These are phyloP conservation scores for Sebastes goodei DNA, from an alignment of 2,797 vertebrate genomes.

Conservation along the genomic window DNA sequence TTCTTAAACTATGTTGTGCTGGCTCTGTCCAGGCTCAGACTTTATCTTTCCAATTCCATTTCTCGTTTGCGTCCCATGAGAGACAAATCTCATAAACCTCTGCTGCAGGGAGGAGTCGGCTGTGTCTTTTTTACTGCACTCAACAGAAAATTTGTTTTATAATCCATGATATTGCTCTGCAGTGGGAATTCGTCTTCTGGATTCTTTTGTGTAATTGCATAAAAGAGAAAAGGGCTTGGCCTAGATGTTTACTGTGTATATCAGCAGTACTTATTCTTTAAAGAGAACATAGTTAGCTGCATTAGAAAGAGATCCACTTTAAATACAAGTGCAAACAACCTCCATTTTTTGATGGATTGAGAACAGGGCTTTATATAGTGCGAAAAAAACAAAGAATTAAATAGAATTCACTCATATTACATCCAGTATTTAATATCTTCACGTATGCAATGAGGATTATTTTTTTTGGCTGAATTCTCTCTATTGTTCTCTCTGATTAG, in stretches of 20 bases:
- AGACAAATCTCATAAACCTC: constrained; percentile 12
- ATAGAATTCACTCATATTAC: background rate
- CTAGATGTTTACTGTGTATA: background rate
- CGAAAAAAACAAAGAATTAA: background rate
- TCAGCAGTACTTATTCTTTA: background rate
- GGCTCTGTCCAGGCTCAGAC: background rate
- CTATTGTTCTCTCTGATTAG: background rate
- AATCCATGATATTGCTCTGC: background rate
- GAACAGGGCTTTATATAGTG: background rate
- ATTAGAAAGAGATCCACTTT: background rate
- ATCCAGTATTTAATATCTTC: background rate
- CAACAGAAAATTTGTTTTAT: background rate
- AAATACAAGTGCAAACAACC: background rate
- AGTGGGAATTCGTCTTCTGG: background rate
- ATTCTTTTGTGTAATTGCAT: background rate
- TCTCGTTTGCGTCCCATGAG: background rate
- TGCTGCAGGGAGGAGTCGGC: background rate
- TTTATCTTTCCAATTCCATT: background rate
- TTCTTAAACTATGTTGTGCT: background rate
- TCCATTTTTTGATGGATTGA: background rate
- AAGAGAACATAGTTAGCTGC: background rate
- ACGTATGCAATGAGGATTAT: background rate
- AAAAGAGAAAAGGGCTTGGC: background rate
- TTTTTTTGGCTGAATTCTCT: background rate
- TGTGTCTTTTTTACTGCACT: background rate